Base-by-base conservation (phyloP, 2,797 vertebrate species). In the Ibycter americanus region DNA sequence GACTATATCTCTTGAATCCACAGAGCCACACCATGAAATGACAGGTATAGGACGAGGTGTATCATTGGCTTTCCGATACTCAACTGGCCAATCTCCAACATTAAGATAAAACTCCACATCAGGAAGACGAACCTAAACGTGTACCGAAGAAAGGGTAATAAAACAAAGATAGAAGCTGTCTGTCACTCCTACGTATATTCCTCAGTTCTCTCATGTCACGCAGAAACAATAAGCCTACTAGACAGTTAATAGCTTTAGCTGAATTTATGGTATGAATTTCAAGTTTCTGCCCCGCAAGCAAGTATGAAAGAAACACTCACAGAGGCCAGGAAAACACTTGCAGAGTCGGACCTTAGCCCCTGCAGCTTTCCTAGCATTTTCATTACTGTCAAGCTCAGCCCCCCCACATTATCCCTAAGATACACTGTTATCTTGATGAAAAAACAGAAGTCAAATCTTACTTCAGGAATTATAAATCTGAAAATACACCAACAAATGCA, bases 31-130 rank as follows among this genome's bases (percentile, higher is more conserved):
- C 99, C 99, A 99, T 6, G 99, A 99, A 96, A 99, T 97, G 78
- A 99, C 94, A 10, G 99, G 99, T 26, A 99, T 47, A 4, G 99
- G 99, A 8, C 97, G 97, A 5, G 99, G 99, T 6, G 96, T 98
- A 12, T 98, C 97, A 26, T 98, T 98, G 4, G 86, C 95, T 26
- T 96, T 98, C 73, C 98, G 97, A 13, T 98, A 98, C 96, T 99
- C 99, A 68, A 99, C 91, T 1, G 99, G 99, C 99, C 99, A 99
- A 88, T 99, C 99, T 21, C 99, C 99, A 78, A 99, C 99, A n/a
- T 99, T 99, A 81, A 99, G 96, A 96, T 98, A 99, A 96, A 99
- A 99, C 96, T 99, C 99, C 82, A 99, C 97, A 40, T 99, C 98
- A 11, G 99, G 99, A 38, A 99, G 94, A 87, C 5, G 97, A 74